Evolutionary conservation across 1,140 invertebrate species (phyloP), one percentile per base, ranked within the genome.

Genomic region (Drosophila athabasca): DNA sequence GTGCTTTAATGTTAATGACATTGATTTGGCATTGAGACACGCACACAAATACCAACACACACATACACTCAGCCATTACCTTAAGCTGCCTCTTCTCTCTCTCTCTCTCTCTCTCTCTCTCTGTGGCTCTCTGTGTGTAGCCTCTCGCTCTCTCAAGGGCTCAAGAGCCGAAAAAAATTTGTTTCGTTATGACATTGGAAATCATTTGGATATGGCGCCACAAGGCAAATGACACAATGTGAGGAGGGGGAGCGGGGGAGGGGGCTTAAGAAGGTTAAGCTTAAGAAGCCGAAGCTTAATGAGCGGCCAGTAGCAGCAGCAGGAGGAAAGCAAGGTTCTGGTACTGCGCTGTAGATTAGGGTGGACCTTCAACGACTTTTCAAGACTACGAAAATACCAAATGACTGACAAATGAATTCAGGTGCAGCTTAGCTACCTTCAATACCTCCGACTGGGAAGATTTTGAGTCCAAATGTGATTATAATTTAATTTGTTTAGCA

Each of bases 1-100:
- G 78, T 87, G 82, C 69, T 80, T 85, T 88, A 87, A 77, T 87
- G 82, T 87, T 87, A 88, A 87, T 87, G 82, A 87, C 82, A 88
- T 87, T 88, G 82, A 87, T 87, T 87, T 87, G 82, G 82, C 82
- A 87, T 87, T 87, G 82, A 78, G 53, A 48, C 58, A 62, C 65
- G 57, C 62, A 61, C 70, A 79, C 64, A 52, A 31, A 31, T 8
- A 31, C 8, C 31, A 31, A 2, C 45, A 49, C 57, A 68, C 43
- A 41, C 29, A 62, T 31, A 65, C 35, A 39, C 11, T 39, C 1
- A 39, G 35, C n/a, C 68, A 9, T 9, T 6, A 31, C 59, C 68
- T 66, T 71, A 72, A 72, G 71, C 71, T 53, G 39, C 17, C 35
- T 65, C 49, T 48, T 55, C 54, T 50, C 51, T 48, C 58, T 46